Percentiles rank a stretch among this genome's conserved stretches.
These are phyloP conservation scores for Herminia tarsipennalis DNA, from an alignment of 2,888 invertebrate genomes.

Conservation along the genomic window DNA sequence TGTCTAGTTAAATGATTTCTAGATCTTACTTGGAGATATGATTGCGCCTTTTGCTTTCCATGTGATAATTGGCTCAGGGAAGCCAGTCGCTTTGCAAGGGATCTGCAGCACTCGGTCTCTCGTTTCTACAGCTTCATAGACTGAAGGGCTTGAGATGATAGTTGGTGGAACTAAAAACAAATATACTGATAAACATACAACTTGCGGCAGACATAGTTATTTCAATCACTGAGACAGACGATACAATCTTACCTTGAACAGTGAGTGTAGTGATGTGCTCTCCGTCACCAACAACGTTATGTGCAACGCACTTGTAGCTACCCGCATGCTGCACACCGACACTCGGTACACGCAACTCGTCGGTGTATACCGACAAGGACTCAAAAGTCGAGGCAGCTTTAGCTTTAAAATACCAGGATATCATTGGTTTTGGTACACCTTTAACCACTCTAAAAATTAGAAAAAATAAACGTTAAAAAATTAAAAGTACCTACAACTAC, in stretches of 20 bases:
- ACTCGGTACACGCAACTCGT: constrained; percentile 1
- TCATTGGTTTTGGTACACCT: too few relatives aligned
- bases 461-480: too few relatives aligned
- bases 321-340: constrained; percentile 12
- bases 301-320: constrained; percentile 25
- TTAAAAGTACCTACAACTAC: too few relatives aligned
- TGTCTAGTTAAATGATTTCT: too few relatives aligned
- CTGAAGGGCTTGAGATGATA: constrained; percentile 9
- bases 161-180: constrained; percentile 15
- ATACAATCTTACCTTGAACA: constrained; percentile 40
- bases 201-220: too few relatives aligned
- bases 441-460: too few relatives aligned
- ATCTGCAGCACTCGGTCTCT: constrained; percentile 14
- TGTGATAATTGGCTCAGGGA: constrained; percentile 22
- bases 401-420: constrained; percentile 18
- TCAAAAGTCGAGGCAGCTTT: background rate
- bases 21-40: constrained; percentile 26
- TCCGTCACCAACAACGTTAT: constrained; percentile 10
- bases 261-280: constrained; percentile 10
- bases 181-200: too few relatives aligned
- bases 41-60: constrained; percentile 17
- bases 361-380: background rate
- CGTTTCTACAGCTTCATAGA: constrained; percentile 22
- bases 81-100: constrained; percentile 22
- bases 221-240: too few relatives aligned